A percentile compares a stretch with the other conserved stretches of the same genome.
Evolutionary conservation across 1,140 invertebrate genomes (phyloP).

Genomic region (Caenorhabditis tropicalis): DNA sequence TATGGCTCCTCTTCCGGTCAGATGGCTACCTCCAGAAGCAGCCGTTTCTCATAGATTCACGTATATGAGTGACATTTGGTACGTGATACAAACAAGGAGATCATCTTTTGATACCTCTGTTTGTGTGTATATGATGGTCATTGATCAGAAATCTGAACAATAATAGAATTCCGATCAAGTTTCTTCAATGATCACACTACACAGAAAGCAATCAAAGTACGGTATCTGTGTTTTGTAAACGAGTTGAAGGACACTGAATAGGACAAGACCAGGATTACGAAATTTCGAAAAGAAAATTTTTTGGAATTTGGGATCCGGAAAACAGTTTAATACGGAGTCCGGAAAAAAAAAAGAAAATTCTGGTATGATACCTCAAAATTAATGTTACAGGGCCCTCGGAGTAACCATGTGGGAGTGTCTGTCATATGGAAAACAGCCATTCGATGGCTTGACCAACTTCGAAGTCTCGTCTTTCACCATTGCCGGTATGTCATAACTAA

Average conservation of each 20-base stretch:
- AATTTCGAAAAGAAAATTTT: no score
- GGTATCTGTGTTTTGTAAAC: no score
- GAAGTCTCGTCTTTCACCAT: constrained; percentile 81
- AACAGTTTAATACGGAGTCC: no score
- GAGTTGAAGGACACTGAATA: no score
- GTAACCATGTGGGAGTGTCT: constrained; percentile 58
- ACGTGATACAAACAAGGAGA: not conserved
- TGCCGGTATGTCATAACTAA: not conserved
- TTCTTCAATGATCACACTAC: no score
- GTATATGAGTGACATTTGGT: constrained; percentile 94
- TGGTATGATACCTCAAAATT: not conserved
- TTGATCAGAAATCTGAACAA: no score
- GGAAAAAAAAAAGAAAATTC: no score
- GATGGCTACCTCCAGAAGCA: constrained; percentile 93
- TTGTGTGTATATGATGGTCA: not conserved
- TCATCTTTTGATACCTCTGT: not conserved
- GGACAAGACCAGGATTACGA: no score
- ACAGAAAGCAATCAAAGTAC: no score
- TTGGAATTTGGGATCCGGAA: no score
- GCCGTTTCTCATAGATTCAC: constrained; percentile 94
- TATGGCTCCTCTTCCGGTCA: constrained; percentile 73
- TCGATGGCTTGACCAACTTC: constrained; percentile 92
- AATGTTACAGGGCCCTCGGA: constrained; percentile 72
- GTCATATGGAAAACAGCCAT: constrained; percentile 87
- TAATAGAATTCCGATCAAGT: no score